These are phyloP conservation scores for Bothrops jararaca DNA, from an alignment of 2,113 vertebrate genomes.

Conservation along the genomic window DNA sequence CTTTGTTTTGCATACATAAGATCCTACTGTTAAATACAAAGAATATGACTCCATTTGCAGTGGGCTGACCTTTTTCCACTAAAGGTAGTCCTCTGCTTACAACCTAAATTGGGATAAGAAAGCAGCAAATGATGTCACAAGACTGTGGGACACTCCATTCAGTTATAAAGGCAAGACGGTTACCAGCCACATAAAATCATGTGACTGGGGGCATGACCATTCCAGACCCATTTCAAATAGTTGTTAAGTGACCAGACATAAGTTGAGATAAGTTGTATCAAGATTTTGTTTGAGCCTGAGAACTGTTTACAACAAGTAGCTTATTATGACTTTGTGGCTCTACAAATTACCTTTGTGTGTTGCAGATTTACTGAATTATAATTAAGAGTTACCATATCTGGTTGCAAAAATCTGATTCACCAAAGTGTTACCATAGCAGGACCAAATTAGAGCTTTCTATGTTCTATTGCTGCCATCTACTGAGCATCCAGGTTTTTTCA, in stretches of 20 bases:
- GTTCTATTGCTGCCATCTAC: not conserved
- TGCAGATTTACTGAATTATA: not conserved
- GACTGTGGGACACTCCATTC: not conserved
- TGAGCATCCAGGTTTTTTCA: not conserved
- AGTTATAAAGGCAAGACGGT: not conserved
- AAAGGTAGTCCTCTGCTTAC: not conserved
- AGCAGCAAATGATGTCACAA: not conserved
- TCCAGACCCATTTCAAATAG: not conserved
- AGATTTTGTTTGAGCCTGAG: not conserved
- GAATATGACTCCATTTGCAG: not conserved
- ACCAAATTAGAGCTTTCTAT: not conserved
- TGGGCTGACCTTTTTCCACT: not conserved
- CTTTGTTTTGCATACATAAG: not conserved
- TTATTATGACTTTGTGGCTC: not conserved
- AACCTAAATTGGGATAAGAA: not conserved
- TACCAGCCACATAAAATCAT: not conserved
- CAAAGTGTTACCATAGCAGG: not conserved
- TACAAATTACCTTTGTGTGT: not conserved
- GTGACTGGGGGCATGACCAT: too few species aligned
- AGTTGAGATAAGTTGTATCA: not conserved
- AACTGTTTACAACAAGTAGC: not conserved
- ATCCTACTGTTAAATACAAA: not conserved
- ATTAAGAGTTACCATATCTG: not conserved
- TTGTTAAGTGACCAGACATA: not conserved
- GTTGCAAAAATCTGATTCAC: not conserved